These are phyloP conservation scores for Saccopteryx bilineata DNA, from an alignment of 2,113 vertebrate genomes.

Conservation along the genomic window DNA sequence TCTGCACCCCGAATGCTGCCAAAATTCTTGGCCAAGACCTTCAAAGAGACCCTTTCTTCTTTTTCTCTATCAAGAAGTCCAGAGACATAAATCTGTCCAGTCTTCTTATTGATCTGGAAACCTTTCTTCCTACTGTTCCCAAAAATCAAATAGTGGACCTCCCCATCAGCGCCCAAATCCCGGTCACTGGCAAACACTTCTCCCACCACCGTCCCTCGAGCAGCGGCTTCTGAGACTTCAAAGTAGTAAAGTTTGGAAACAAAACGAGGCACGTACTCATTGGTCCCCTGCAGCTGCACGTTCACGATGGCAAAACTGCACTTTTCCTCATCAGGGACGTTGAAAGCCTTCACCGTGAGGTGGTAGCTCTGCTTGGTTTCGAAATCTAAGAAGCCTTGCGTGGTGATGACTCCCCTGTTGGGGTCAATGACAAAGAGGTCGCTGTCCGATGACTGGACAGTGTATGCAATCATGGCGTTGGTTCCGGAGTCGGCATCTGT, in stretches of 20 bases:
- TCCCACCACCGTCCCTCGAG: conserved; percentile 93
- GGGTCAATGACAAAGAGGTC: conserved; percentile 98
- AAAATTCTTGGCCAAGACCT: conserved; percentile 96
- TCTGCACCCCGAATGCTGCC: conserved; percentile 96
- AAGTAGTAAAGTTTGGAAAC: conserved; percentile 99
- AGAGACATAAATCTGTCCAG: conserved; percentile 96
- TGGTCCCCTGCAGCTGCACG: conserved; percentile 95
- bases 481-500: conserved; percentile 94
- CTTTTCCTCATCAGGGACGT: conserved; percentile 96
- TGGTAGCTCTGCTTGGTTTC: conserved; percentile 98
- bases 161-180: conserved; percentile 95
- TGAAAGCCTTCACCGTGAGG: conserved; percentile 96
- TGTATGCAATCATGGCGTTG: conserved; percentile 95
- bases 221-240: conserved; percentile 96
- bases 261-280: conserved; percentile 99
- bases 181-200: conserved; percentile 99
- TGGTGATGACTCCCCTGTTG: conserved; percentile 96
- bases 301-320: conserved; percentile 96
- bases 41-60: conserved; percentile 95
- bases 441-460: conserved; percentile 96
- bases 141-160: conserved; percentile 97
- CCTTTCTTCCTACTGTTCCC: conserved; percentile 95
- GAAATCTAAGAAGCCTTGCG: conserved; percentile 99
- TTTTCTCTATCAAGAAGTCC: conserved; percentile 96
- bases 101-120: conserved; percentile 93